Evolutionary conservation across 2,113 vertebrate genomes (phyloP).

Genomic region (Furnarius figulus): DNA sequence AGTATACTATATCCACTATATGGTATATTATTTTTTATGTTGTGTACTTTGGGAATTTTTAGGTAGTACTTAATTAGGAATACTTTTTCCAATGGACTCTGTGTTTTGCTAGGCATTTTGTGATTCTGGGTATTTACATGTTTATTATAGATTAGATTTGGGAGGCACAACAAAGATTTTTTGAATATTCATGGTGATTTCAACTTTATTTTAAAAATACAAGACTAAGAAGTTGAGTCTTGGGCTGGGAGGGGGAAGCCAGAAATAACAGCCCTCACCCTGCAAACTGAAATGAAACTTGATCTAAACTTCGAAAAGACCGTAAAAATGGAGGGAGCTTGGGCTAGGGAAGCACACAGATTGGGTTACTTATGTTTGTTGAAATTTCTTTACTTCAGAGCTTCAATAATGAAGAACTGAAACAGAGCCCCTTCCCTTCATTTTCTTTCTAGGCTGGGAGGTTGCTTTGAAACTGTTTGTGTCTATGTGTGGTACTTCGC

Average conservation of each 20-base stretch:
- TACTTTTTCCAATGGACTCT: not conserved
- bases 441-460: slow-evolving; percentile 21
- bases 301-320: slow-evolving; percentile 29
- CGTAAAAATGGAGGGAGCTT: not conserved
- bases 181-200: not conserved
- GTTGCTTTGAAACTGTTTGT: slow-evolving; percentile 20
- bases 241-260: not conserved
- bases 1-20: not conserved
- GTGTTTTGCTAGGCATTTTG: not conserved
- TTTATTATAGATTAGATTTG: not conserved
- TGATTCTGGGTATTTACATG: not conserved
- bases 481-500: slow-evolving; percentile 4
- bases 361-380: slow-evolving; percentile 64
- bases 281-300: slow-evolving; percentile 32
- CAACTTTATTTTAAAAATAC: not conserved
- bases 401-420: slow-evolving; percentile 54
- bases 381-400: slow-evolving; percentile 50
- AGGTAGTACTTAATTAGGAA: not conserved
- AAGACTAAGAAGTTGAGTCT: not conserved
- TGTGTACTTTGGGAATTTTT: not conserved
- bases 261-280: slow-evolving; percentile 20
- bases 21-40: not conserved
- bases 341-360: not conserved
- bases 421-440: slow-evolving; percentile 31
- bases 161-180: not conserved